phyloP scores from a whole-genome alignment of 2,113 vertebrate species.

The Paratilapia polleni region DNA sequence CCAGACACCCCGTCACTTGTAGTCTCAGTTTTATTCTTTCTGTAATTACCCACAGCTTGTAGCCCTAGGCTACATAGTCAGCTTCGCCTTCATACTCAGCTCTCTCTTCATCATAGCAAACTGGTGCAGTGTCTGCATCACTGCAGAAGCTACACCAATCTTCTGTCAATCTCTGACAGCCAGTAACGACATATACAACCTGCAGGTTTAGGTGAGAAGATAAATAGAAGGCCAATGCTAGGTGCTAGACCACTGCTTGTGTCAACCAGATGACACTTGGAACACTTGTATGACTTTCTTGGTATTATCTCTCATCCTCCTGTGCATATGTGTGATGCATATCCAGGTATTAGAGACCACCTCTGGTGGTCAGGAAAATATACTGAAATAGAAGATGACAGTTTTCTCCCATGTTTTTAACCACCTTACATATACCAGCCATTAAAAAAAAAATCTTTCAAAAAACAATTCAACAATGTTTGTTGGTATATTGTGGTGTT shows the following conservation, averaged over 20 bases:
- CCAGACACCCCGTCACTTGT: background rate
- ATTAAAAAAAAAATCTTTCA: background rate
- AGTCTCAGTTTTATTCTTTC: background rate
- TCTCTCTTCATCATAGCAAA: background rate
- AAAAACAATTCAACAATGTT: background rate
- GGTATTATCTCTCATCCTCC: background rate
- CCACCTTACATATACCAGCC: background rate
- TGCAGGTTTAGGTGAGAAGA: background rate
- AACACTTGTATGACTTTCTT: background rate
- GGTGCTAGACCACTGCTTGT: background rate
- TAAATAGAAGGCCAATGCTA: background rate
- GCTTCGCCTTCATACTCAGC: background rate
- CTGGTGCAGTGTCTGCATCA: background rate
- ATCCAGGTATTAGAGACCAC: background rate
- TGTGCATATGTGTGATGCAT: background rate
- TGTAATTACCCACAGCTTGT: slow-evolving; percentile 1
- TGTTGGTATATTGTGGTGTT: slow-evolving; percentile 10
- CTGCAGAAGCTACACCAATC: background rate
- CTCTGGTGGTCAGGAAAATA: background rate
- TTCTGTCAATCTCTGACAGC: background rate
- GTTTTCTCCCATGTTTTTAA: slow-evolving; percentile 1
- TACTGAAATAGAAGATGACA: background rate
- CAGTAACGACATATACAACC: background rate
- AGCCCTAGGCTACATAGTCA: background rate
- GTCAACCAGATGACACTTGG: background rate